phyloP scores from a whole-genome alignment of 2,888 invertebrate species.

The Frankliniella intonsa region DNA sequence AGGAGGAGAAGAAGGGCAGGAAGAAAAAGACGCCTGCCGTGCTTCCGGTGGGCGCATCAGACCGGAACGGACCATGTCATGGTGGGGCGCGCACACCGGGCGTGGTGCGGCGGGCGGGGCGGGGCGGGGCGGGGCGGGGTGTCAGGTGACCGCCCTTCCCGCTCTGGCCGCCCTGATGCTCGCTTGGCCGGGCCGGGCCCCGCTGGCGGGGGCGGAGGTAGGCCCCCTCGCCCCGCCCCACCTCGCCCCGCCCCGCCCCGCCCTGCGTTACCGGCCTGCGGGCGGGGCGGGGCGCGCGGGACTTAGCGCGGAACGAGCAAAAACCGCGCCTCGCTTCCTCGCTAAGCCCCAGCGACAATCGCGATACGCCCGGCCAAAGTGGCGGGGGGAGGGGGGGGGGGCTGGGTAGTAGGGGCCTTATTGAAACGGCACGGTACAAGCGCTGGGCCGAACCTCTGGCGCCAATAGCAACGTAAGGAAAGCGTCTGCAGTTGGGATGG shows the following conservation, averaged over 20 bases:
- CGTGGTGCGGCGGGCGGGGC: background rate
- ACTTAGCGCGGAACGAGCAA: slow-evolving; percentile 20
- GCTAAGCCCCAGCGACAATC: slow-evolving; percentile 12
- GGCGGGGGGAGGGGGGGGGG: background rate
- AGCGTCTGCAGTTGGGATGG: no score
- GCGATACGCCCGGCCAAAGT: background rate
- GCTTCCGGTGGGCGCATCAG: slow-evolving; percentile 2
- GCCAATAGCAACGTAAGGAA: no score
- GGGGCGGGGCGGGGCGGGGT: slow-evolving; percentile 3
- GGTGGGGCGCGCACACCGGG: slow-evolving; percentile 1
- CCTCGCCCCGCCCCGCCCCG: background rate
- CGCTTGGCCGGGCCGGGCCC: background rate
- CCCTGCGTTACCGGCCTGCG: no score
- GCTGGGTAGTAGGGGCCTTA: no score
- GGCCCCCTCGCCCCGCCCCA: background rate
- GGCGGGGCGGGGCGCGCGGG: background rate
- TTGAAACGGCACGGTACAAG: no score
- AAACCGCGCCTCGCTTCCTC: background rate
- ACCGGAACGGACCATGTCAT: slow-evolving; percentile 13
- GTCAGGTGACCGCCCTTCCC: background rate
- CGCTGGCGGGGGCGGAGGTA: background rate
- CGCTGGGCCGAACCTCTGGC: no score
- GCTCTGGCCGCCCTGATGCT: background rate
- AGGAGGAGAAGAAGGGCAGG: background rate
- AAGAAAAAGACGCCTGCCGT: background rate